phyloP scores from a whole-genome alignment of 2,888 invertebrate genomes.

The Sphaeridia pumilis region DNA sequence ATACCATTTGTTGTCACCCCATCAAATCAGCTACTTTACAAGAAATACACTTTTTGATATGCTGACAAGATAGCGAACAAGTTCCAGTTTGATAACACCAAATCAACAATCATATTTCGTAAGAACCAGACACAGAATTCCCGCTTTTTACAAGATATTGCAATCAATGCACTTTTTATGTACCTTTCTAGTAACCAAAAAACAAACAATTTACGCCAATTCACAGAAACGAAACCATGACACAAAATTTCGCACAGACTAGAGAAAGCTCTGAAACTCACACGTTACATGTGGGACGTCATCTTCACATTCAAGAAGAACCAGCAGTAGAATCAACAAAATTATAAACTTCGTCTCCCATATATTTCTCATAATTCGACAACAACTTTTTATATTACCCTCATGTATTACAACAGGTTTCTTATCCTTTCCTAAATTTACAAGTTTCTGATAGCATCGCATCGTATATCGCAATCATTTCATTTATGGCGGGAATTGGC shows the following conservation, averaged over 20 bases:
- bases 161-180: not conserved
- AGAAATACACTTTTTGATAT: no score
- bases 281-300: slow-evolving; percentile 1
- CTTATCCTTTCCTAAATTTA: not conserved
- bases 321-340: no score
- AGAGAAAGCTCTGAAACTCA: not conserved
- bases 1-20: slow-evolving; percentile 1
- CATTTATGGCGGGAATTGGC: not conserved
- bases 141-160: not conserved
- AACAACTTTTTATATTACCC: not conserved
- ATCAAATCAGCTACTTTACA: no score
- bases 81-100: no score
- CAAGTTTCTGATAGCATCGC: slow-evolving; percentile 3
- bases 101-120: no score
- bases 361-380: not conserved
- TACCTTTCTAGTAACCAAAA: no score
- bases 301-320: no score
- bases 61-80: no score
- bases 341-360: no score
- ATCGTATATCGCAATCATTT: slow-evolving; percentile 3
- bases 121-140: not conserved
- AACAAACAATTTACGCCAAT: no score
- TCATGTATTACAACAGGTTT: not conserved
- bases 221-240: no score
- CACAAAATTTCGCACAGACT: not conserved